Evolutionary conservation across 2,113 vertebrate species (phyloP).

Genomic region (Marcusenius ussheri): DNA sequence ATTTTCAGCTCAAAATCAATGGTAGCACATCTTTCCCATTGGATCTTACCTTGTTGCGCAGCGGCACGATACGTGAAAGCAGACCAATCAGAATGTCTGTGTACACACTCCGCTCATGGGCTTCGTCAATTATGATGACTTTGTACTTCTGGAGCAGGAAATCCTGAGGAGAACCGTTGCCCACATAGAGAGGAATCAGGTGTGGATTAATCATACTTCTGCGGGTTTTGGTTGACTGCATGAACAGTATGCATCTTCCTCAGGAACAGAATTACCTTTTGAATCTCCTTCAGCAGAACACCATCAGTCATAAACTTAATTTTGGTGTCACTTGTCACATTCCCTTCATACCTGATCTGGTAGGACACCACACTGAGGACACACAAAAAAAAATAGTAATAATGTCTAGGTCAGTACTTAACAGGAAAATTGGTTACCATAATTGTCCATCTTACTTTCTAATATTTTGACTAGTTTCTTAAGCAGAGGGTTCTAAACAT

Average conservation of each 20-base stretch:
- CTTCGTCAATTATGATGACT: slow-evolving; percentile 85
- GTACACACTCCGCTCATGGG: slow-evolving; percentile 89
- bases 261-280: slow-evolving; percentile 67
- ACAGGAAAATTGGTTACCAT: background rate
- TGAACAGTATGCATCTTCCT: background rate
- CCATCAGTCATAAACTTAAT: slow-evolving; percentile 98
- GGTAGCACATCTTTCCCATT: background rate
- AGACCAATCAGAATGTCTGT: slow-evolving; percentile 91
- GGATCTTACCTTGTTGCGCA: slow-evolving; percentile 73
- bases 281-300: slow-evolving; percentile 88
- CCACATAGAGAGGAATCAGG: background rate
- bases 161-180: slow-evolving; percentile 60
- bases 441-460: background rate
- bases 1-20: background rate
- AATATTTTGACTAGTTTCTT: background rate
- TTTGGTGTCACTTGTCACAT: slow-evolving; percentile 76
- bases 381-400: slow-evolving; percentile 24
- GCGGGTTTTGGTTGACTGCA: background rate
- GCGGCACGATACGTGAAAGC: slow-evolving; percentile 82
- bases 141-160: slow-evolving; percentile 84
- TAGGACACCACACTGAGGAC: slow-evolving; percentile 78
- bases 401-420: background rate
- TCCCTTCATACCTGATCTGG: slow-evolving; percentile 92
- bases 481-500: background rate
- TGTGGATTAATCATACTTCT: background rate